Evolutionary conservation across 1,140 invertebrate species (phyloP), one percentile per base, ranked within the genome.

Genomic region (Heliconius himera): DNA sequence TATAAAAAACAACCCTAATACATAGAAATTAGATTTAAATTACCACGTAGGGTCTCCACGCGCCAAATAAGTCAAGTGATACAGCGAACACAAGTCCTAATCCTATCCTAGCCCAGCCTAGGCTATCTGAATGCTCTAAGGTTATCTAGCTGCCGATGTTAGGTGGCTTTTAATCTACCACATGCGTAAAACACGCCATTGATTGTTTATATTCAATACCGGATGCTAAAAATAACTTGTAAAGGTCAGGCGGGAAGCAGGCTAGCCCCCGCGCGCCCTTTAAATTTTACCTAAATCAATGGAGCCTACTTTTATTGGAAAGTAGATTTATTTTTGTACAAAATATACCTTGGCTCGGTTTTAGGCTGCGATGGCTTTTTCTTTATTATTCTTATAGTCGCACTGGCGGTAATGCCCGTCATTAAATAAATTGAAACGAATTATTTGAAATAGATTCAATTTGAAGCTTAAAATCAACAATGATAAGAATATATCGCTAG

Each of bases 401-500:
- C 94, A 85, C 86, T 94, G 79, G 92, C 94, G 81, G 83, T 92
- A 83, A 95, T 86, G 74, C 94, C 94, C 89, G 92, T 95, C 93
- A 95, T 95, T 83, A 92, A 94, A 81, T 66, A 85, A 70, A 81
- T 51, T 73, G 74, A 82, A 70, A 70, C 56, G 49, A 74, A 8
- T 16, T 66, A 70, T 51, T 36, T 66, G 3, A 79, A 13, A 66
- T 66, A 29, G 60, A 29, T 29, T 70, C 18, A 41, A 71, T 70
- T 11, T 74, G 36, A 54, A 73, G 29, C n/a, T 33, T 33, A 74
- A 70, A 41, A 41, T 56, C 66, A 77, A 75, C 46, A 73, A 82
- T 41, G 76, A 75, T 72, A 77, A 80, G 38, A 29, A 79, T 80
- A 76, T 70, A 70, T 66, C 74, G 49, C 77, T 73, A 51, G 60